Evolutionary conservation across 2,797 vertebrate species (phyloP), one percentile per base, ranked within the genome.

Genomic region (Aphelocoma californica): DNA sequence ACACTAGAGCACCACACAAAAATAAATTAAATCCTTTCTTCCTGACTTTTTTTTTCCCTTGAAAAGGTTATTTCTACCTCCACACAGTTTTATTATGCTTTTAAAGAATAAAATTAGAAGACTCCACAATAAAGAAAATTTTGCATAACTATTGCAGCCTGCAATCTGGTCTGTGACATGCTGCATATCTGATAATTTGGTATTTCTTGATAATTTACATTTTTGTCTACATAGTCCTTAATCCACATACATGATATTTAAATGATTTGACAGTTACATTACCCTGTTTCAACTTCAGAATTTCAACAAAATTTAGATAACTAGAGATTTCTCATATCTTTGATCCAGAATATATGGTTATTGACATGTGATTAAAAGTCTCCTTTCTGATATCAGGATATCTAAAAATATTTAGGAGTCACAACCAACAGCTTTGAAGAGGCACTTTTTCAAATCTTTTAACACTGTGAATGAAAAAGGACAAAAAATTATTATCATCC

Each of bases 121-220:
- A 84, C 5, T 86, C 14, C n/a, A 51, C 20, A 81, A 71, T 42
- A 58, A 95, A 77, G 19, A 42, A 62, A 47, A 64, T 65, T 94
- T 81, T 87, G 20, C 20, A 12, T 61, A 81, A 81, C 58, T 86
- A 67, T 6, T 81, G 70, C 86, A 94, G 50, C 32, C 77, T 94
- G 81, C 53, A 94, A 72, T 81, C 81, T 95, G 88, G 80, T 86
- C 45, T 40, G 38, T 86, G 81, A 86, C 58, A 84, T 18, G 67
- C 3, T 2, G 70, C 24, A 17, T 69, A 84, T 54, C 66, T 65
- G 73, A 90, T 81, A 67, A 95, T 71, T 45, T 29, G 14, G 48
- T 66, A 38, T 81, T 89, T 75, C 77, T 87, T 83, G 14, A 72
- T 62, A 91, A 86, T 79, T 90, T 91, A 74, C 65, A 85, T 66